Percentiles rank a stretch among this genome's conserved stretches.
These are phyloP conservation scores for Conistra vaccinii DNA, from an alignment of 2,888 invertebrate species.

Conservation along the genomic window DNA sequence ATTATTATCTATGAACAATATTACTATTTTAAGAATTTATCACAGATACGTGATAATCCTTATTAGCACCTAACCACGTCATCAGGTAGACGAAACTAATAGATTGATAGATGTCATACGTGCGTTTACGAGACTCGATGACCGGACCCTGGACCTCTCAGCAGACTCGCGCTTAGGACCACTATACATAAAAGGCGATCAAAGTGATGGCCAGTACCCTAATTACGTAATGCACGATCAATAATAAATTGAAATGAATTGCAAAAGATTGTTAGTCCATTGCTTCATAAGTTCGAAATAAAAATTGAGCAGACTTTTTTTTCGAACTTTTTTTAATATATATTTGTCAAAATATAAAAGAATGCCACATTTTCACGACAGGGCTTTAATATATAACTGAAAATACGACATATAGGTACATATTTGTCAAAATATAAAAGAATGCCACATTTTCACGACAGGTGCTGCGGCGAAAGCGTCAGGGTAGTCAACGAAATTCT, in stretches of 20 bases:
- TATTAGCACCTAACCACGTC: background rate
- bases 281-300: too few species aligned
- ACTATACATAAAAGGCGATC: background rate
- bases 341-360: background rate
- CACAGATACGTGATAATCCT: background rate
- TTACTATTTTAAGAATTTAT: conserved; percentile 5
- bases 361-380: background rate
- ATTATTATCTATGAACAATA: background rate
- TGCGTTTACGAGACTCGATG: background rate
- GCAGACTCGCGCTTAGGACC: too few species aligned
- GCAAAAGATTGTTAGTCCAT: too few species aligned
- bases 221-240: too few species aligned
- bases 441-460: background rate
- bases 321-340: too few species aligned
- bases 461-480: too few species aligned
- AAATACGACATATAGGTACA: too few species aligned
- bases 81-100: too few species aligned
- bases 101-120: background rate
- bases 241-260: too few species aligned
- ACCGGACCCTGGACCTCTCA: background rate
- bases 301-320: too few species aligned
- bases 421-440: background rate
- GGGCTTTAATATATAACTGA: too few species aligned
- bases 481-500: too few species aligned
- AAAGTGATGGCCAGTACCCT: background rate